Evolutionary conservation across 1,140 invertebrate genomes (phyloP).

Genomic region (Macrobrachium nipponense): DNA sequence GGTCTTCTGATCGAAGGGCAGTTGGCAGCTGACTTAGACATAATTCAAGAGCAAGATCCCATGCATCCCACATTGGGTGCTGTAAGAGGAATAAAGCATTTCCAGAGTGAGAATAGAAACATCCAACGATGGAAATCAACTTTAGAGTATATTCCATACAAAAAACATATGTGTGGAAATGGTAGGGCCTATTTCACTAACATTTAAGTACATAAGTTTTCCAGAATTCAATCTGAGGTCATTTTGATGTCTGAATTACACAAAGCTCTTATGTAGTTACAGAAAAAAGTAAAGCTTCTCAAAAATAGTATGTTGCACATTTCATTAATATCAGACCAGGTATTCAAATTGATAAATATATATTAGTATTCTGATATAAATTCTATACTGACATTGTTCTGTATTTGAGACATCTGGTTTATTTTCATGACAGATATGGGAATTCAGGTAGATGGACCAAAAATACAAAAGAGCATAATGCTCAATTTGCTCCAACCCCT

Average conservation of each 20-base stretch:
- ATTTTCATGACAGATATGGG: too few relatives aligned
- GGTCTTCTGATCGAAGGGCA: slow-evolving; percentile 57
- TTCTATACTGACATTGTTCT: not conserved
- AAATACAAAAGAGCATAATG: too few relatives aligned
- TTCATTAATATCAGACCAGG: too few relatives aligned
- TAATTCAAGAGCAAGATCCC: slow-evolving; percentile 96
- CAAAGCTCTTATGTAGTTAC: too few relatives aligned
- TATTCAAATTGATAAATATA: not conserved
- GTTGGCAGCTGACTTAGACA: slow-evolving; percentile 84
- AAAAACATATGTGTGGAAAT: not conserved
- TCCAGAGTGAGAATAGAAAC: not conserved
- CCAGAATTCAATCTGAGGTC: not conserved
- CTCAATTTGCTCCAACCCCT: too few relatives aligned
- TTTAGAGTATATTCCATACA: not conserved
- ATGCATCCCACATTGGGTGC: slow-evolving; percentile 94
- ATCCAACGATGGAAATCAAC: not conserved
- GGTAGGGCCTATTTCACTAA: too few relatives aligned
- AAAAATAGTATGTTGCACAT: too few relatives aligned
- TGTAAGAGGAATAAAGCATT: slow-evolving; percentile 48
- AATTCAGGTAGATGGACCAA: too few relatives aligned
- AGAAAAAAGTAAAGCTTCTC: too few relatives aligned
- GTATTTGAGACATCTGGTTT: not conserved
- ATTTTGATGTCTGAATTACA: too few relatives aligned
- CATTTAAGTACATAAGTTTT: not conserved
- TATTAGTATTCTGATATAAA: not conserved